These are phyloP conservation scores for Melanotus villosus DNA, from an alignment of 2,888 invertebrate genomes.

Conservation along the genomic window DNA sequence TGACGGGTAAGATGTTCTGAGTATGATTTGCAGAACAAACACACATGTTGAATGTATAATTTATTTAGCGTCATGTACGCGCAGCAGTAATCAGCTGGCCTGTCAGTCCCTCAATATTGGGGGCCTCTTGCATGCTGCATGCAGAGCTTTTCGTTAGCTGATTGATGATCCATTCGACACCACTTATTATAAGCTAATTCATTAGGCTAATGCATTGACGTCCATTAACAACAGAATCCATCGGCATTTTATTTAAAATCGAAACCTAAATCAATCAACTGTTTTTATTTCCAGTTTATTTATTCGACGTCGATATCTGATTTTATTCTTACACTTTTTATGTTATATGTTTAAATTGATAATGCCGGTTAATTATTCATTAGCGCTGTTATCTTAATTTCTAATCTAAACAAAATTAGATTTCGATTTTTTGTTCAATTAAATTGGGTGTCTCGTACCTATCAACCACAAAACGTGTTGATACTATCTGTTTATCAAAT, in stretches of 20 bases:
- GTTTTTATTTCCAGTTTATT: neutral
- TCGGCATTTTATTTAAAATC: conserved; percentile 1
- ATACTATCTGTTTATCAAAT: too few relatives aligned
- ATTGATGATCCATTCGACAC: conserved; percentile 54
- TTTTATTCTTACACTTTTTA: too few relatives aligned
- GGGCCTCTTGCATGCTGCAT: conserved; percentile 48
- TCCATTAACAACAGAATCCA: conserved; percentile 4
- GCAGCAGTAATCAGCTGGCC: conserved; percentile 46
- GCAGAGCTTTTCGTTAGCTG: conserved; percentile 56
- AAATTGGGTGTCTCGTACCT: too few relatives aligned
- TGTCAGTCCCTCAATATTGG: conserved; percentile 48
- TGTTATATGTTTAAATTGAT: too few relatives aligned
- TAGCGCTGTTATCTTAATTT: too few relatives aligned
- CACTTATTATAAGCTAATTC: conserved; percentile 52
- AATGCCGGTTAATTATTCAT: too few relatives aligned
- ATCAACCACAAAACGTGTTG: too few relatives aligned
- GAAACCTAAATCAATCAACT: neutral
- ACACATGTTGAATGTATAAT: conserved; percentile 60
- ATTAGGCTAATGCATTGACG: conserved; percentile 53
- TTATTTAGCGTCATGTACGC: conserved; percentile 52
- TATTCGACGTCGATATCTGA: too few relatives aligned
- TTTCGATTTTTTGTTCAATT: too few relatives aligned
- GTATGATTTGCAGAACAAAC: conserved; percentile 61
- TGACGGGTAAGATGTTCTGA: conserved; percentile 53
- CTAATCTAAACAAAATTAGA: too few relatives aligned